Conservation (phyloP, 2,113 vertebrate genomes). For the Callipepla californica region DNA sequence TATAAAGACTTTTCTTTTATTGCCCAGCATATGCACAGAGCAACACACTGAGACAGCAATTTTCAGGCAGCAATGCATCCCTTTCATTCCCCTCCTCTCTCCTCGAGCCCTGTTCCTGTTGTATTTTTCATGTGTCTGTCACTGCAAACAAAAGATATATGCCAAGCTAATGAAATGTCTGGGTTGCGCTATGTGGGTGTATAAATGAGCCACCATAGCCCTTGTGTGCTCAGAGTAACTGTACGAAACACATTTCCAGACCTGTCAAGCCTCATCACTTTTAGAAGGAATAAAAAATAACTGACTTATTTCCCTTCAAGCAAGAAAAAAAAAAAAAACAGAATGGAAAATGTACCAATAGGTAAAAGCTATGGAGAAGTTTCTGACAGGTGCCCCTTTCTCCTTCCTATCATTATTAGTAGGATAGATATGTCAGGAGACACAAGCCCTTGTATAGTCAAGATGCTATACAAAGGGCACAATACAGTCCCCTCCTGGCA, state of each 20-base stretch:
- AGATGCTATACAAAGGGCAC: background rate
- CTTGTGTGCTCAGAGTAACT: background rate
- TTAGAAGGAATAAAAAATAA: slow-evolving; percentile 20
- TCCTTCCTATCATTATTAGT: background rate
- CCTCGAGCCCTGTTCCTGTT: background rate
- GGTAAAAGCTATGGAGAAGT: slow-evolving; percentile 12
- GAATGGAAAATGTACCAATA: background rate
- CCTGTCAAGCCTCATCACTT: slow-evolving; percentile 41
- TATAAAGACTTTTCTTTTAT: background rate
- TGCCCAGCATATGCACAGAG: background rate
- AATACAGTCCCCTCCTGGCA: background rate
- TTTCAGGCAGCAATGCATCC: background rate
- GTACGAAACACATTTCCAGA: slow-evolving; percentile 31
- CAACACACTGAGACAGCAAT: background rate
- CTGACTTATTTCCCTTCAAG: slow-evolving; percentile 24
- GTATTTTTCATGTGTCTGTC: slow-evolving; percentile 30
- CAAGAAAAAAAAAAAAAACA: background rate
- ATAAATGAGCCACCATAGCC: slow-evolving; percentile 13
- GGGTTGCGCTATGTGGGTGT: background rate
- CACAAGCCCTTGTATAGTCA: background rate
- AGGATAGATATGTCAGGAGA: background rate
- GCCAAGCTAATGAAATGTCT: slow-evolving; percentile 36
- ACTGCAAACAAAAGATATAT: background rate
- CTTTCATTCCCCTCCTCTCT: background rate
- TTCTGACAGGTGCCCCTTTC: background rate